A percentile compares a stretch with the other conserved stretches of the same genome.
phyloP scores from a whole-genome alignment of 2,888 invertebrate genomes.

The Willowsia nigromaculata region DNA sequence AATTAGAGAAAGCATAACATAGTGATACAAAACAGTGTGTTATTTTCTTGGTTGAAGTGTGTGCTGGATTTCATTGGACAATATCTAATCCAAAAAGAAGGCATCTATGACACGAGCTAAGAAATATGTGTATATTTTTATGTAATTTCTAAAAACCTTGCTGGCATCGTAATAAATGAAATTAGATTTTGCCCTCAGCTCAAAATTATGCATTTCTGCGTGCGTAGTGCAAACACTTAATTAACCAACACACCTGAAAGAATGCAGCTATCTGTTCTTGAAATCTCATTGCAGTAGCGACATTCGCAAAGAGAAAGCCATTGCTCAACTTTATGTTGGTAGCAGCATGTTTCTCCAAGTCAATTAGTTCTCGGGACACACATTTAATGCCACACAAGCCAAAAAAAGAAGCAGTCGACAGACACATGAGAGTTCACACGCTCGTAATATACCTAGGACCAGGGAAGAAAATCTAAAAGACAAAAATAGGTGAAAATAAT shows the following conservation, averaged over 20 bases:
- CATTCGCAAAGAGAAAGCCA: constrained; percentile 90
- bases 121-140: too few relatives aligned
- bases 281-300: constrained; percentile 89
- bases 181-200: background rate
- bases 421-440: constrained; percentile 90
- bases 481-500: background rate
- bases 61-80: background rate
- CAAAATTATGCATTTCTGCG: too few relatives aligned
- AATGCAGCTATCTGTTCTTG: constrained; percentile 90
- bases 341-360: constrained; percentile 85
- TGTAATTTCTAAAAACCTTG: background rate
- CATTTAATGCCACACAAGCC: constrained; percentile 89
- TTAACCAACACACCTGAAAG: constrained; percentile 81
- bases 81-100: too few relatives aligned
- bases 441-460: constrained; percentile 88
- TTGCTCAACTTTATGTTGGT: constrained; percentile 90
- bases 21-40: too few relatives aligned
- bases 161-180: background rate
- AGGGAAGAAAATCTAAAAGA: background rate
- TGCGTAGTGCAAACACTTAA: too few relatives aligned
- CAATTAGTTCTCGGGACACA: constrained; percentile 86
- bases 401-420: constrained; percentile 88
- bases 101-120: too few relatives aligned
- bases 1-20: background rate
- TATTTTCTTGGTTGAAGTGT: background rate